Conservation (phyloP, 2,797 vertebrate species). For the Echeneis naucrates region DNA sequence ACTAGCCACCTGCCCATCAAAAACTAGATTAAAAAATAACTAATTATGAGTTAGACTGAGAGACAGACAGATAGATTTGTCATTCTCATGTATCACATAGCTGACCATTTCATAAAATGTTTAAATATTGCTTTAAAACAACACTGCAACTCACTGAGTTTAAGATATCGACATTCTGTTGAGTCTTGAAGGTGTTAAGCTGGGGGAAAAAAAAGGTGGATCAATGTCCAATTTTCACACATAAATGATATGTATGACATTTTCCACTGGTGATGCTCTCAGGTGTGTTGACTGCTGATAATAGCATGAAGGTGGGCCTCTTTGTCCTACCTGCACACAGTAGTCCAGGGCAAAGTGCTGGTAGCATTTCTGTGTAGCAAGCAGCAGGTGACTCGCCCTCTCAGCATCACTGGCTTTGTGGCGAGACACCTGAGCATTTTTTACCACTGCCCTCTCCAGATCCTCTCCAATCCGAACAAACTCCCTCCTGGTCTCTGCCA, state of each 20-base stretch:
- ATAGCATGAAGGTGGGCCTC: too few species aligned
- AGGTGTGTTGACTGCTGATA: too few species aligned
- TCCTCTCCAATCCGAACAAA: constrained; percentile 82
- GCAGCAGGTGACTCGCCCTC: constrained; percentile 80
- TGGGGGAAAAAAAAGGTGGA: constrained; percentile 39
- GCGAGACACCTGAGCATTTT: constrained; percentile 79
- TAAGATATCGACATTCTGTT: constrained; percentile 82
- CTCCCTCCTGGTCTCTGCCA: constrained; percentile 78
- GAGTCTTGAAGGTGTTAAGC: constrained; percentile 83
- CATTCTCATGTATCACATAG: too few species aligned
- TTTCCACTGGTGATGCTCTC: not conserved
- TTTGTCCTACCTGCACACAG: constrained; percentile 80
- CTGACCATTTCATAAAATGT: too few species aligned
- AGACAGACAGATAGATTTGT: too few species aligned
- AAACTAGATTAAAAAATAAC: too few species aligned
- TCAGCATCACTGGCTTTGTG: constrained; percentile 75
- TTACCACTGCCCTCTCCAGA: constrained; percentile 73
- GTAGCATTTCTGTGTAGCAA: constrained; percentile 84
- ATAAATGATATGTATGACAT: not conserved
- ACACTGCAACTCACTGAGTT: constrained; percentile 80
- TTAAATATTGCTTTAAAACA: too few species aligned
- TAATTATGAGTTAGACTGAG: too few species aligned
- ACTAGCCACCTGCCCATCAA: too few species aligned
- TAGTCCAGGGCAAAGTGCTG: constrained; percentile 87
- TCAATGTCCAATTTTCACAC: not conserved